phyloP scores from a whole-genome alignment of 2,113 vertebrate genomes.

The Callaeas wilsoni region DNA sequence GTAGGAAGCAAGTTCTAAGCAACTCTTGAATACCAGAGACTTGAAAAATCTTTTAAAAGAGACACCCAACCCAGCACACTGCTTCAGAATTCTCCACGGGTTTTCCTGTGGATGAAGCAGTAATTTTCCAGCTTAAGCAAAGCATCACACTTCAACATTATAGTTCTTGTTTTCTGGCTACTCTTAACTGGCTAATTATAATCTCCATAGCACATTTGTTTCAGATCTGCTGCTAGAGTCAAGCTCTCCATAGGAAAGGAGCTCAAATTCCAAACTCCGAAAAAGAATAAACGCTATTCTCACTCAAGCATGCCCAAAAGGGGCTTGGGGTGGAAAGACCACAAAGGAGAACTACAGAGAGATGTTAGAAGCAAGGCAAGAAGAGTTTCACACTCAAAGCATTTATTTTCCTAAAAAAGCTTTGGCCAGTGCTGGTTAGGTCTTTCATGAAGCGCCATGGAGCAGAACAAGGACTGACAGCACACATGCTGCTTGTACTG shows the following conservation, averaged over 20 bases:
- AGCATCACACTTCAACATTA: not conserved
- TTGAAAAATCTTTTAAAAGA: not conserved
- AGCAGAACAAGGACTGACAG: not conserved
- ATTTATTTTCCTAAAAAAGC: not conserved
- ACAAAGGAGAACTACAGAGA: not conserved
- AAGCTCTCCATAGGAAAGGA: not conserved
- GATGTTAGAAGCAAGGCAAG: not conserved
- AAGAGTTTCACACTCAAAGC: not conserved
- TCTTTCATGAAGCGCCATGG: not conserved
- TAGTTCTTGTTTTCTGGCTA: not conserved
- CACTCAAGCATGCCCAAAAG: not conserved
- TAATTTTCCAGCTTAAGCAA: not conserved
- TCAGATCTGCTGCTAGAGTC: not conserved
- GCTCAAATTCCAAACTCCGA: not conserved
- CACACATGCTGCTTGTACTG: not conserved
- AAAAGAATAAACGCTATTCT: not conserved
- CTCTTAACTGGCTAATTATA: not conserved
- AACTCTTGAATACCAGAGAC: not conserved
- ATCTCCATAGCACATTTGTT: not conserved
- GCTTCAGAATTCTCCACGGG: not conserved
- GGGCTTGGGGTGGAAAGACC: not conserved
- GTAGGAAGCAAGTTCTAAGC: not conserved
- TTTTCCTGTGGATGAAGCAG: not conserved
- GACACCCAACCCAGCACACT: not conserved
- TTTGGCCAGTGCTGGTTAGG: not conserved